Evolutionary conservation across 2,888 invertebrate species (phyloP).

Genomic region (Hoplodrina ambigua): DNA sequence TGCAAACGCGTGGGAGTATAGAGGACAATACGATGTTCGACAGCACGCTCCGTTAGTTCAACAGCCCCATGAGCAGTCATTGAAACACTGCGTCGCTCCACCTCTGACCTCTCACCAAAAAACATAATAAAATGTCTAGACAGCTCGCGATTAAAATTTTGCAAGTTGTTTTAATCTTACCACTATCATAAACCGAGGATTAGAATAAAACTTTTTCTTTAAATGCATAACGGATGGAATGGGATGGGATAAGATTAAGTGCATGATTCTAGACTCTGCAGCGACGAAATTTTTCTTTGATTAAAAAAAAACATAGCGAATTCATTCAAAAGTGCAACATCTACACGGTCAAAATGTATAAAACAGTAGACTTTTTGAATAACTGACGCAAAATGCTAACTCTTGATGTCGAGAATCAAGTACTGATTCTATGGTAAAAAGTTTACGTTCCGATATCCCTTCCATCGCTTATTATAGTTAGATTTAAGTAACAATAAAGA

Average conservation of each 20-base stretch:
- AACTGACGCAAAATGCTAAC: no score
- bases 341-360: no score
- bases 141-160: constrained; percentile 26
- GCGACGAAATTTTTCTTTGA: no score
- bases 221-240: not conserved
- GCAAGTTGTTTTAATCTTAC: constrained; percentile 19
- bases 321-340: no score
- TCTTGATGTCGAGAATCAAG: no score
- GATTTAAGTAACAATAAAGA: constrained; percentile 10
- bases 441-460: no score
- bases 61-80: constrained; percentile 77
- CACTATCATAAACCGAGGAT: constrained; percentile 8
- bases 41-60: constrained; percentile 76
- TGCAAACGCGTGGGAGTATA: constrained; percentile 74
- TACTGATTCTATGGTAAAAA: no score
- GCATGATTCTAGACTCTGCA: no score
- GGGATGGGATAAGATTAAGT: not conserved
- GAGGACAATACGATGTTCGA: constrained; percentile 75
- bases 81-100: constrained; percentile 56
- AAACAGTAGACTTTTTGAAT: no score
- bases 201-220: constrained; percentile 13
- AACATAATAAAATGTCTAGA: constrained; percentile 47
- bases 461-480: not conserved
- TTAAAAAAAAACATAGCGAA: no score
- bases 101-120: constrained; percentile 44